Evolutionary conservation across 2,888 invertebrate species (phyloP), one percentile per base, ranked within the genome.

Genomic region (Carabus problematicus): DNA sequence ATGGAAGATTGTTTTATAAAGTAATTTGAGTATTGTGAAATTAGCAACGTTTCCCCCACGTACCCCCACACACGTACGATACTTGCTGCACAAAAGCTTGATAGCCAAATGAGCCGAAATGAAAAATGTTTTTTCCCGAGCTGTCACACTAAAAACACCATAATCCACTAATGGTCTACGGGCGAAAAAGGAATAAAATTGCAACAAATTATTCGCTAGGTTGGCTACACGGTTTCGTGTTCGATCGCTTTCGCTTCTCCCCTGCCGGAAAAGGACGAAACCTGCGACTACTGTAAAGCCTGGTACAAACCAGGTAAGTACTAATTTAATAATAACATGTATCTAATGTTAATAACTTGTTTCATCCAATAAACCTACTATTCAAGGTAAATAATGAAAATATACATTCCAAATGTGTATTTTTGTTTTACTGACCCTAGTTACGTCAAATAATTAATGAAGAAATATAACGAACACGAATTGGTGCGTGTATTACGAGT

Each of bases 21-120:
- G 73, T 72, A 72, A 71, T 73, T 71, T 72, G 70, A 73, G 70
- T 75, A 74, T 79, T 77, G 77, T 77, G 78, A 78, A 77, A 78
- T 76, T 76, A 77, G 77, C 75, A 72, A 75, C 75, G 73, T 75
- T 74, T 75, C 77, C 77, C 75, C 76, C 75, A 73, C 73, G 72
- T 72, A 72, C 61, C 54, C 64, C 55, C 60, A 60, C 70, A 60
- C 72, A 67, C 70, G 74, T 73, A 74, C 72, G 11, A 42, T 55
- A 56, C 55, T 55, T 19, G 29, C 61, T 43, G 54, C 75, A 75
- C 75, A 74, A 74, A 75, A 73, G 71, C 70, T 70, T 70, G 69
- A 70, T 64, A 64, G 14, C 59, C 70, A 64, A 64, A 72, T 72
- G 72, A 71, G 71, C 71, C 43, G 59, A 67, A 60, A 52, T 18